These are phyloP conservation scores for Pempheris klunzingeri DNA, from an alignment of 2,797 vertebrate species.

Conservation along the genomic window DNA sequence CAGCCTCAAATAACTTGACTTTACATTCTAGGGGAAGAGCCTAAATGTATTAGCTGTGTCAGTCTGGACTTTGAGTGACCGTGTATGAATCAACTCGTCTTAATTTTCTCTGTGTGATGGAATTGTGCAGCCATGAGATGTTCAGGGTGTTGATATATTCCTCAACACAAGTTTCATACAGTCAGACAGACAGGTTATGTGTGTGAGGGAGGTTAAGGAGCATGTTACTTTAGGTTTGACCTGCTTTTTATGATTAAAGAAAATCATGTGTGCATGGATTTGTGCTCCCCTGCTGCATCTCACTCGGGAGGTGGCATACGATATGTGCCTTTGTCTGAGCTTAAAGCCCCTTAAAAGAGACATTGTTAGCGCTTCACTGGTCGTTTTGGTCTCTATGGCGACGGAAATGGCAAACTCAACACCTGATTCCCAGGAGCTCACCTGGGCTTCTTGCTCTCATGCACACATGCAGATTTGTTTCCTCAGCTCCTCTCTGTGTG, in stretches of 20 bases:
- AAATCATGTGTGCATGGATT: constrained; percentile 15
- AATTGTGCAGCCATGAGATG: too few relatives aligned
- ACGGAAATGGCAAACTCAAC: constrained; percentile 66
- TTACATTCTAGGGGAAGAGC: background rate
- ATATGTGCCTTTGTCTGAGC: constrained; percentile 41
- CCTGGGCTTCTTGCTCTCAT: constrained; percentile 45
- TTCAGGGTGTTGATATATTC: too few relatives aligned
- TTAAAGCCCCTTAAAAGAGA: constrained; percentile 49
- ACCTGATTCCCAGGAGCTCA: constrained; percentile 64
- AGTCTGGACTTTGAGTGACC: background rate
- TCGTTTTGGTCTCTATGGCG: constrained; percentile 63
- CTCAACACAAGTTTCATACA: too few relatives aligned
- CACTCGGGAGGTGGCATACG: constrained; percentile 32
- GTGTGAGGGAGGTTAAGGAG: too few relatives aligned
- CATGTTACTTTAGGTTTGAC: background rate
- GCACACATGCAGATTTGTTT: constrained; percentile 1
- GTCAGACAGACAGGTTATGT: too few relatives aligned
- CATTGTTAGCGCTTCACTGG: constrained; percentile 48
- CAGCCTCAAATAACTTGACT: background rate
- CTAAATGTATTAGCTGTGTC: background rate
- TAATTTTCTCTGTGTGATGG: too few relatives aligned
- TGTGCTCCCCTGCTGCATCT: constrained; percentile 4
- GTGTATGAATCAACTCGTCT: background rate
- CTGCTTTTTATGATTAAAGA: background rate
- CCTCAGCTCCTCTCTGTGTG: rapidly evolving